These are phyloP conservation scores for Gallinago solitaria DNA, from an alignment of 2,797 vertebrate genomes.

Conservation along the genomic window DNA sequence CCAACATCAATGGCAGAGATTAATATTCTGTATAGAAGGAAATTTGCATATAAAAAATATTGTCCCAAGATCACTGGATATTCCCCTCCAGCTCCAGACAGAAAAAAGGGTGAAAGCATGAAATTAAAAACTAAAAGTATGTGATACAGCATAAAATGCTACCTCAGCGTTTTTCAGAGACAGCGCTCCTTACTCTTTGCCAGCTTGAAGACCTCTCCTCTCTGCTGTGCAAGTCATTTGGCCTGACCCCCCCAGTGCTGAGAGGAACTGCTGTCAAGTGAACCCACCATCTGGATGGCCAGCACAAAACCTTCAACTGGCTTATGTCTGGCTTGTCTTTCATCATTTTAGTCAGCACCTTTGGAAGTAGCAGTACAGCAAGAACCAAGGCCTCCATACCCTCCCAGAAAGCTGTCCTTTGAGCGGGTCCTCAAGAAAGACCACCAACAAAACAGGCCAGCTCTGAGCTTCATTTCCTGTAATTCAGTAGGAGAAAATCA, in stretches of 20 bases:
- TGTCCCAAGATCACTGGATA: neutral
- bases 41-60: conserved; percentile 47
- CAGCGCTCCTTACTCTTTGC: neutral
- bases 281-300: neutral
- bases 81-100: neutral
- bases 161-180: neutral
- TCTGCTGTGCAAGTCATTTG: neutral
- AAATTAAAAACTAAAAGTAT: neutral
- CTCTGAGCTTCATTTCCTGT: neutral
- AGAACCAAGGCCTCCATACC: neutral
- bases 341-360: neutral
- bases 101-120: neutral
- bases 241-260: neutral
- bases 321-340: neutral
- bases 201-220: neutral
- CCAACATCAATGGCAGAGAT: neutral
- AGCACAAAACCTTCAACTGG: neutral
- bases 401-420: neutral
- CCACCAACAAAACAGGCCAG: neutral
- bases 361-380: neutral
- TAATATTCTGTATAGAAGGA: neutral
- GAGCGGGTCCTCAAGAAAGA: neutral
- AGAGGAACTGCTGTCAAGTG: neutral
- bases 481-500: neutral
- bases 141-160: neutral